A percentile compares a stretch with the other conserved stretches of the same genome.
phyloP scores from a whole-genome alignment of 2,113 vertebrate species.

The Anguilla japonica region DNA sequence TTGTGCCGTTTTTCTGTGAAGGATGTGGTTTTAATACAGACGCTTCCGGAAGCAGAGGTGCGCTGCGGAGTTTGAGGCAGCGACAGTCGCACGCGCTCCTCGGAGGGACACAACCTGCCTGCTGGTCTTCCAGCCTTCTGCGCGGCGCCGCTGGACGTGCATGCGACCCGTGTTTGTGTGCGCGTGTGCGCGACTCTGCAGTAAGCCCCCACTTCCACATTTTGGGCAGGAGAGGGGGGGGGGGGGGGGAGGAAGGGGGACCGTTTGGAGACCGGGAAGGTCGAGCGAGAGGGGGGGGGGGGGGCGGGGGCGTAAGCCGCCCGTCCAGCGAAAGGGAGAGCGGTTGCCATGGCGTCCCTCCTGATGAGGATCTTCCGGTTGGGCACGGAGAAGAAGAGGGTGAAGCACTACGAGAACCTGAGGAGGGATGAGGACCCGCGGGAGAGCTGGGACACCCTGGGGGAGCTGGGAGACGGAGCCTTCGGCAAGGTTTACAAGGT shows the following conservation, averaged over 20 bases:
- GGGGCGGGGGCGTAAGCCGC: neutral
- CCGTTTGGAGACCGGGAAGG: neutral
- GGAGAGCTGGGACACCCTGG: slow-evolving; percentile 55
- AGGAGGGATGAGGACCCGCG: slow-evolving; percentile 53
- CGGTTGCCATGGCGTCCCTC: slow-evolving; percentile 59
- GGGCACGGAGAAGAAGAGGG: slow-evolving; percentile 56
- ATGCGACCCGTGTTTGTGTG: neutral
- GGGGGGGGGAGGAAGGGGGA: neutral
- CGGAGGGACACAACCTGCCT: neutral
- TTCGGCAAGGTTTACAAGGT: slow-evolving; percentile 72
- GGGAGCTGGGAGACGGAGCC: slow-evolving; percentile 65
- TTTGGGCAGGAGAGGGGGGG: neutral
- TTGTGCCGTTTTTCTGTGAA: slow-evolving; percentile 12
- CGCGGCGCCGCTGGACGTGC: neutral
- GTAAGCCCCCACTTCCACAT: neutral
- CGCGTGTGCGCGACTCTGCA: neutral
- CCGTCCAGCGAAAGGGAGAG: neutral
- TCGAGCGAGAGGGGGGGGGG: neutral
- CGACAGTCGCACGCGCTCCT: neutral
- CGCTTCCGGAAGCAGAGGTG: slow-evolving; percentile 45
- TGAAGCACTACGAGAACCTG: slow-evolving; percentile 43
- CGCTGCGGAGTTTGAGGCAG: too few species aligned
- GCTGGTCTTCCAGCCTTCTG: too few species aligned
- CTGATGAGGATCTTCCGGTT: slow-evolving; percentile 60
- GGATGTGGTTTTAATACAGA: slow-evolving; percentile 50